Base-by-base conservation (phyloP, 2,113 vertebrate species). In the Myiozetetes cayanensis region DNA sequence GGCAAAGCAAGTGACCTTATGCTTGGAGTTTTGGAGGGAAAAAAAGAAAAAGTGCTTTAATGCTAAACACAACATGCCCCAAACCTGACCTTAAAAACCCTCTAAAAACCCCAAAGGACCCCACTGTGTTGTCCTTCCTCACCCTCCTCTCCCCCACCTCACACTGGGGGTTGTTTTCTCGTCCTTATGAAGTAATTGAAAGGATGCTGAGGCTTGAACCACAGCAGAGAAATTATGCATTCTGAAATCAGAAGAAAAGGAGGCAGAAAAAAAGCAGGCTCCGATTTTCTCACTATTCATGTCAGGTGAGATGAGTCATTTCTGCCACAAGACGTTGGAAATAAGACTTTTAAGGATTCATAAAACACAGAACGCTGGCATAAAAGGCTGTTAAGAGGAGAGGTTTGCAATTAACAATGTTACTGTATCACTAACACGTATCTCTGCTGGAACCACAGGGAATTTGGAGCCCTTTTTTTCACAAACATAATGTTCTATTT, bases 241-340 rank as follows among this genome's bases (percentile, higher is more conserved):
- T 71, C 80, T 61, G 71, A 93, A 83, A 76, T 92, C 85, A 87
- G 82, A 89, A 84, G 68, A 74, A 82, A 94, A 78, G 46, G 58
- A 83, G 80, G 59, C 79, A 85, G 53, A 14, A 33, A 68, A 62
- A 62, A 79, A 66, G 13, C 81, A 67, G 75, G 75, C 44, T 87
- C 73, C 8, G 24, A 23, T 83, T 56, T n/a, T 56, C 82, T 55
- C 65, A 33, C 74, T 37, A 7, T 66, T 63, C 35, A 44, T 93
- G 71, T 89, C 92, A 95, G 91, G 62, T 41, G 82, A 92, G 91
- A 96, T 96, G 96, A 94, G 61, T 86, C 83, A 65, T 65, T 43
- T 10, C 44, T 77, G 78, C 96, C 91, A 92, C 39, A 46, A 93
- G 89, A 62, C 46, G 0, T 8, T 77, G 49, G 75, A 41, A 94